Base-by-base conservation (phyloP, 35 echinoderm and acorn worm species). In the Nesometra sesokonis region DNA sequence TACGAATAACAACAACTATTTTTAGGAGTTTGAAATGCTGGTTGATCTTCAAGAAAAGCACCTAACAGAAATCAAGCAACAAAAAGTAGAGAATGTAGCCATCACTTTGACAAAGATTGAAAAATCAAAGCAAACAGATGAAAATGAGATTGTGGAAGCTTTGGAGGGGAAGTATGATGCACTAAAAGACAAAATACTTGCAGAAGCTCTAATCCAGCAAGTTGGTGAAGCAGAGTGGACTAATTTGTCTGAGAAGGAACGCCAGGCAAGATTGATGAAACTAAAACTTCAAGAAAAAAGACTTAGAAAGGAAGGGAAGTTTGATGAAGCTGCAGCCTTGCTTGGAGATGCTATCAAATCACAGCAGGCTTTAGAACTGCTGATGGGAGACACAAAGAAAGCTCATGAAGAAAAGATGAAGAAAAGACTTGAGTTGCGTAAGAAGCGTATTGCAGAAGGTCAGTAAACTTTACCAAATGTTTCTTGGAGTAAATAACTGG, bases 151-250 rank as follows among this genome's bases (percentile, higher is more conserved):
- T 32, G 92, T 98, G 19, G 95, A 98, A 46, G 95, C 95, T 0
- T 35, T 94, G 82, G 90, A 98, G 67, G 93, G 87, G 11, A 98
- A 98, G 82, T 98, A 88, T 85, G 95, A 98, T 90, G 95, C 92
- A 4, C 47, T 98, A 36, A 98, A 87, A 80, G 95, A 98, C 80
- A 94, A 98, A 37, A 76, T 98, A 19, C 84, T 98, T n/a, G 87
- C 95, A 57, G 95, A 98, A 34, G 95, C 95, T 77, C 82, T 98
- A 11, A 94, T 98, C 92, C 91, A 94, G 34, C 92, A 98, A 93
- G 95, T 97, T 57, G 94, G 94, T n/a, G 94, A 93, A 33, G 91
- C 82, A 32, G 94, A 97, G 27, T 97, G 94, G 94, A 86, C 91
- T 29, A 84, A 35, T 27, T 86, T 97, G 5, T 93, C 94, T 11